Conservation (phyloP, 1,140 invertebrate genomes). For the Cyrtorhinus lividipennis region DNA sequence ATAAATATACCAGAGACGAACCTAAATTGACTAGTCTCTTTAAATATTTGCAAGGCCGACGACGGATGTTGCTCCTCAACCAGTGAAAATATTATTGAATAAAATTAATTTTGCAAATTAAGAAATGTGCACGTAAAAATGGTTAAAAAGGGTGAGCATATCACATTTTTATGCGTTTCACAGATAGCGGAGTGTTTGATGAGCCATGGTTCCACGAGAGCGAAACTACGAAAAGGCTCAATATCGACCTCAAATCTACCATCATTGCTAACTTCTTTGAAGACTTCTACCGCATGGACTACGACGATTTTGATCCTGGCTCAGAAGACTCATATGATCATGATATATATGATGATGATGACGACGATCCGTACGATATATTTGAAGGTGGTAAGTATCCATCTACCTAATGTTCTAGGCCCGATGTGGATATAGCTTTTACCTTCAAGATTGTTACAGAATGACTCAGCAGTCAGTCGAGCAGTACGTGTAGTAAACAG, state of each 20-base stretch:
- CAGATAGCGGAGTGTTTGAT: neutral
- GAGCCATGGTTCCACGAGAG: neutral
- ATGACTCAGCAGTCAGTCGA: too few relatives aligned
- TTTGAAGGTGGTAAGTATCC: too few relatives aligned
- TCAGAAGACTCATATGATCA: neutral
- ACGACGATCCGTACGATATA: too few relatives aligned
- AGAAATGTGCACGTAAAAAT: neutral
- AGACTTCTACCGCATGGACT: neutral
- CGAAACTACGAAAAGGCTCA: neutral
- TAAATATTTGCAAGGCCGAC: neutral
- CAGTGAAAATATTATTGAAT: neutral
- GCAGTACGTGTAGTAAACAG: too few relatives aligned
- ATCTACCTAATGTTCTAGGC: too few relatives aligned
- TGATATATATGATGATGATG: neutral
- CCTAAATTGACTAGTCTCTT: neutral
- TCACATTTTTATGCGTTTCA: too few relatives aligned
- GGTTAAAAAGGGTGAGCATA: too few relatives aligned
- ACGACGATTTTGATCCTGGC: neutral
- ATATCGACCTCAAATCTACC: neutral
- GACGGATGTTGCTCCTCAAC: neutral
- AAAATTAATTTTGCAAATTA: neutral
- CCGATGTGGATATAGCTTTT: too few relatives aligned
- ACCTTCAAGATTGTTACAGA: too few relatives aligned
- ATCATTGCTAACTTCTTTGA: neutral
- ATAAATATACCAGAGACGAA: neutral